Percentiles rank a stretch among this genome's conserved stretches.
phyloP scores from a whole-genome alignment of 2,888 invertebrate species.

The Temnothorax ravouxi region DNA sequence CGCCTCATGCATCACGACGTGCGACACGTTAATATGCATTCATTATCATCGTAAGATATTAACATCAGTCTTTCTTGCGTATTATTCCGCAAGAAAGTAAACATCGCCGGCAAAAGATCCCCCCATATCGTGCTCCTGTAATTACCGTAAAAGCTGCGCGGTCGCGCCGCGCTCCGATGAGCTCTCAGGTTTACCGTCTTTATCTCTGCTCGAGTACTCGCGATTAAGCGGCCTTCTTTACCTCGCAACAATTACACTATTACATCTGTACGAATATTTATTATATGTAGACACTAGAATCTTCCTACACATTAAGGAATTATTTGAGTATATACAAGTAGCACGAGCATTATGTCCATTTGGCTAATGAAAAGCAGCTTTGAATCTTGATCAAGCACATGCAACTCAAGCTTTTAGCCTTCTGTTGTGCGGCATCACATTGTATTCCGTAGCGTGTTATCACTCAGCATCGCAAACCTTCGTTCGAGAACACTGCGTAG shows the following conservation, averaged over 20 bases:
- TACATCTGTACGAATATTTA: neutral
- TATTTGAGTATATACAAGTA: constrained; percentile 19
- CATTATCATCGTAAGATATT: constrained; percentile 20
- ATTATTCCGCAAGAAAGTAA: constrained; percentile 46
- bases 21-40: constrained; percentile 19
- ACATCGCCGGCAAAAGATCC: constrained; percentile 30
- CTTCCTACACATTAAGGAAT: neutral
- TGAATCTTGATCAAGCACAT: constrained; percentile 18
- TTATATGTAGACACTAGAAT: neutral
- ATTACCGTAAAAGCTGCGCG: constrained; percentile 44
- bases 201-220: constrained; percentile 11
- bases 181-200: constrained; percentile 4
- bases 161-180: constrained; percentile 28
- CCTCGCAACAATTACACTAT: constrained; percentile 3
- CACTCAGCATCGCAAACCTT: neutral
- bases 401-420: neutral
- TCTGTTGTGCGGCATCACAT: too few relatives aligned
- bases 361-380: constrained; percentile 28
- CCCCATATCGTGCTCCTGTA: constrained; percentile 24
- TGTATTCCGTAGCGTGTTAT: neutral
- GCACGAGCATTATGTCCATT: neutral
- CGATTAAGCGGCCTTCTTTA: constrained; percentile 2
- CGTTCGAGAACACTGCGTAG: neutral
- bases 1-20: neutral
- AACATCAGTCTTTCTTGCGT: constrained; percentile 12